A percentile compares a stretch with the other conserved stretches of the same genome.
Conservation (phyloP, 1,140 invertebrate species). For the Lepidurus couesii region DNA sequence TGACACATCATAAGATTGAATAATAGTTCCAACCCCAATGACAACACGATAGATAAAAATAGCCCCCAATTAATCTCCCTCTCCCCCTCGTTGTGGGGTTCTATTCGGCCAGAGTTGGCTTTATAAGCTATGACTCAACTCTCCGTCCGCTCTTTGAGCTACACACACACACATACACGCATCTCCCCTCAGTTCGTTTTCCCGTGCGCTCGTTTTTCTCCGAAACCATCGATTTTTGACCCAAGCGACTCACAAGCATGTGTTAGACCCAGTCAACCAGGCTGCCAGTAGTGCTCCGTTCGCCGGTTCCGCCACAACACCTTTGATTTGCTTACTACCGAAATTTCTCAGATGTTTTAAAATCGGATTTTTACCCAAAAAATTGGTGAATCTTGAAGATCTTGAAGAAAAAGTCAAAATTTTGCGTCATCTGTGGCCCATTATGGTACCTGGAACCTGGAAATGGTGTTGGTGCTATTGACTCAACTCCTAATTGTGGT, state of each 20-base stretch:
- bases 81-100: neutral
- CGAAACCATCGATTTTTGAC: conserved; percentile 13
- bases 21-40: conserved; percentile 19
- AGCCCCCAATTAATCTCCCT: conserved; percentile 14
- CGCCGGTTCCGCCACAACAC: neutral
- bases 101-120: neutral
- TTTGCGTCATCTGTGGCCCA: neutral
- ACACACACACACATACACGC: neutral
- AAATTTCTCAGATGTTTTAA: neutral
- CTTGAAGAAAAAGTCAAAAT: neutral
- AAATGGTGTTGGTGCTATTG: neutral
- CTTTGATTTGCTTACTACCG: neutral
- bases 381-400: too few relatives aligned
- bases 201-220: neutral
- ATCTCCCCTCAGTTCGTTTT: neutral
- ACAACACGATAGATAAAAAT: conserved; percentile 15
- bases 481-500: neutral
- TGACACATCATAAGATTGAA: conserved; percentile 22
- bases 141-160: neutral
- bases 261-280: neutral
- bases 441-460: neutral
- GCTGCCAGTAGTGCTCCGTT: neutral
- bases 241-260: neutral
- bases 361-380: neutral
- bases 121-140: conserved; percentile 2